Percentiles rank a stretch among this genome's conserved stretches.
These are phyloP conservation scores for Bombus pyrosoma DNA, from an alignment of 1,140 invertebrate genomes.

Conservation along the genomic window DNA sequence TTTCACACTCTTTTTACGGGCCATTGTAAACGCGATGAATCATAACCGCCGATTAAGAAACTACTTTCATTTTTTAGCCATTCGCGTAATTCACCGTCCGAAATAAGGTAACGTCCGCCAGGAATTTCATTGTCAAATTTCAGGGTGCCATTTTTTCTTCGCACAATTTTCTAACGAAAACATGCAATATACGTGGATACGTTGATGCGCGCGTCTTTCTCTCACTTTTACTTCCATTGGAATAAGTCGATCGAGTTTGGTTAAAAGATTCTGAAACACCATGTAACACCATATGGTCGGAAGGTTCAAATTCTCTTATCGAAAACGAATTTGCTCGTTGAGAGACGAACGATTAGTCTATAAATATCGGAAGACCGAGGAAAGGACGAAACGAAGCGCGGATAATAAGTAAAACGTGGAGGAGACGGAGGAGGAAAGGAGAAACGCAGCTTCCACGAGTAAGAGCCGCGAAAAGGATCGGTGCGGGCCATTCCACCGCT, in stretches of 20 bases:
- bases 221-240: neutral
- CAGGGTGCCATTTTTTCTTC: neutral
- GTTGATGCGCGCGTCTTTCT: too few relatives aligned
- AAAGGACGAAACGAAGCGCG: neutral
- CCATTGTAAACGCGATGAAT: conserved; percentile 49
- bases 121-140: neutral
- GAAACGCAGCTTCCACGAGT: neutral
- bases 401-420: neutral
- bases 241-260: too few relatives aligned
- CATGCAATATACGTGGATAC: accelerated
- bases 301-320: neutral
- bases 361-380: neutral
- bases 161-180: too few relatives aligned
- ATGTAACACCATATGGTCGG: accelerated
- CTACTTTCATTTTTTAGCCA: conserved; percentile 30
- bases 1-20: conserved; percentile 41
- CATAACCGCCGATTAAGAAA: conserved; percentile 38
- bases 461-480: neutral
- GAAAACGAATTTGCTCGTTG: neutral
- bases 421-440: neutral
- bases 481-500: neutral
- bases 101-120: neutral
- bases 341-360: neutral
- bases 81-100: neutral
- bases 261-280: too few relatives aligned